Evolutionary conservation across 2,888 invertebrate genomes (phyloP).

Genomic region (Carcina quercana): DNA sequence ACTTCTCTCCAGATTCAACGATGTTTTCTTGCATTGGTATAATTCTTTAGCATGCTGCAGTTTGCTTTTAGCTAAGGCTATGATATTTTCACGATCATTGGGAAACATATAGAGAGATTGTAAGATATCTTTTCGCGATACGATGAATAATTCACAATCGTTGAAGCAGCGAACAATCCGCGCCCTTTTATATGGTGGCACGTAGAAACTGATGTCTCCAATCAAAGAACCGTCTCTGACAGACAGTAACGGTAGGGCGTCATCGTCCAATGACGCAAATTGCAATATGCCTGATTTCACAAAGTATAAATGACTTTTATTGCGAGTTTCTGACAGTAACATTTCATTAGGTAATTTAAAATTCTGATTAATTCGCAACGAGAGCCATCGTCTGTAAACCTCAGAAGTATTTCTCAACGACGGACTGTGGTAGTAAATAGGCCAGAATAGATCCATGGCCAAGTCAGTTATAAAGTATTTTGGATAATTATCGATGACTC

Average conservation of each 20-base stretch:
- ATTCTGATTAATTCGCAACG: background rate
- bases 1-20: slow-evolving; percentile 1
- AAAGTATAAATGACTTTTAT: slow-evolving; percentile 6
- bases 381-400: slow-evolving; percentile 4
- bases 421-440: slow-evolving; percentile 10
- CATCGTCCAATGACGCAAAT: slow-evolving; percentile 6
- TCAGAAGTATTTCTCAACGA: slow-evolving; percentile 4
- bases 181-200: slow-evolving; percentile 4
- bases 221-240: slow-evolving; percentile 5
- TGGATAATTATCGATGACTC: slow-evolving; percentile 3
- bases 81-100: slow-evolving; percentile 3
- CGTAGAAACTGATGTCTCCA: slow-evolving; percentile 8
- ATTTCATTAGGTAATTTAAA: slow-evolving; percentile 4
- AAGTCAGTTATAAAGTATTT: slow-evolving; percentile 3
- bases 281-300: slow-evolving; percentile 7
- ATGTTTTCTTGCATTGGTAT: background rate
- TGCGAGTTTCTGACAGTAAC: slow-evolving; percentile 5
- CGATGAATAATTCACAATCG: slow-evolving; percentile 7
- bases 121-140: slow-evolving; percentile 3
- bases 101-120: slow-evolving; percentile 6
- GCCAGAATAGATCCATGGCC: slow-evolving; percentile 5
- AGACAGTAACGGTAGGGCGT: slow-evolving; percentile 4
- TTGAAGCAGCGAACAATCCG: slow-evolving; percentile 4
- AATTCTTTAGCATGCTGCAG: slow-evolving; percentile 4
- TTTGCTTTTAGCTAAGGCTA: background rate